These are phyloP conservation scores for Ricordea florida DNA, from an alignment of 92 coral and sea anemone species.

Conservation along the genomic window DNA sequence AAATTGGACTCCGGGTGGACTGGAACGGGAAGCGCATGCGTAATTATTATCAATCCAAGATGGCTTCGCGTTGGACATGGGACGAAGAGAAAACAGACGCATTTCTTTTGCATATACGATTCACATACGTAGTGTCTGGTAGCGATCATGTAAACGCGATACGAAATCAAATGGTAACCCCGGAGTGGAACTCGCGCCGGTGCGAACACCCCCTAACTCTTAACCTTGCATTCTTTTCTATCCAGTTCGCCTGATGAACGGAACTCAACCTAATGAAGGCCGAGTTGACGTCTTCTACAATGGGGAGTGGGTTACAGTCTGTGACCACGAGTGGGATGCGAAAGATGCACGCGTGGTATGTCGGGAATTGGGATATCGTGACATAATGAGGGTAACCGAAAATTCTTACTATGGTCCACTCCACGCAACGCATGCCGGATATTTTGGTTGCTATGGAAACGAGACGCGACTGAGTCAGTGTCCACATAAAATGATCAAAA, in stretches of 20 bases:
- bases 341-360: constrained; percentile 29
- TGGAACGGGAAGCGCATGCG: no score
- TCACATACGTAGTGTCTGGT: no score
- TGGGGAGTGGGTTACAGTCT: constrained; percentile 25
- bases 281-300: constrained; percentile 9
- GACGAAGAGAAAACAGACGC: no score
- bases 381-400: constrained; percentile 5
- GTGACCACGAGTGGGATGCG: constrained; percentile 25
- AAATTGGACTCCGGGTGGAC: no score
- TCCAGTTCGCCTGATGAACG: neutral
- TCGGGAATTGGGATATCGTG: constrained; percentile 22
- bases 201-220: no score
- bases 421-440: neutral
- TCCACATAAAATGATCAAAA: neutral
- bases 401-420: neutral
- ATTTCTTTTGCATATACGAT: no score
- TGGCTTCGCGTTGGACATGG: no score
- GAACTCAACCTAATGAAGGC: constrained; percentile 25
- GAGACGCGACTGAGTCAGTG: constrained; percentile 25
- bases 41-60: no score
- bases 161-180: no score
- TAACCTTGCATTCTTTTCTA: no score
- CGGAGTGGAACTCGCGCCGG: no score
- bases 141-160: no score
- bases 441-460: constrained; percentile 22